These are phyloP conservation scores for Brachyhypopomus occidentalis DNA, from an alignment of 2,113 vertebrate species.

Conservation along the genomic window DNA sequence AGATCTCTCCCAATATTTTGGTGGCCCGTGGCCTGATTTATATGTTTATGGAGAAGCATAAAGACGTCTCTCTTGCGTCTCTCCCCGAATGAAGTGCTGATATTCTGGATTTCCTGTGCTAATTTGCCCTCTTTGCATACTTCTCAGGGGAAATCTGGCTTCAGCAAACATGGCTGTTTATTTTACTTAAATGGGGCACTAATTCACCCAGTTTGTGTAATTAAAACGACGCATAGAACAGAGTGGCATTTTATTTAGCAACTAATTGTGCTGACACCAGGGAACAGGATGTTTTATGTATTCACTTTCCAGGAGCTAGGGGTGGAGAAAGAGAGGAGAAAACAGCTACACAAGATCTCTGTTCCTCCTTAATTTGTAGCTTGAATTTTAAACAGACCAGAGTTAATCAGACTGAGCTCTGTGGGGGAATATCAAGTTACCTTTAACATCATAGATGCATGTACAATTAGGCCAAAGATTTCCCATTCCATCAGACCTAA, in stretches of 20 bases:
- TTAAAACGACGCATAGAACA: conserved; percentile 90
- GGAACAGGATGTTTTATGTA: conserved; percentile 91
- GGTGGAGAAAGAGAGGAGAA: conserved; percentile 32
- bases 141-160: conserved; percentile 75
- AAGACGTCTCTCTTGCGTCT: conserved; percentile 36
- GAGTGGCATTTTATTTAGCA: conserved; percentile 95
- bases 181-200: conserved; percentile 88
- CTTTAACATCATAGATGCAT: conserved; percentile 94
- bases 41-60: conserved; percentile 2
- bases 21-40: background rate
- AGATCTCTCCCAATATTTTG: background rate
- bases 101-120: conserved; percentile 62
- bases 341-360: conserved; percentile 79
- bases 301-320: conserved; percentile 87
- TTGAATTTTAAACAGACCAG: conserved; percentile 97
- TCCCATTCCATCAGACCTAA: conserved; percentile 83
- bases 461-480: conserved; percentile 90
- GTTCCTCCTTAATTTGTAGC: conserved; percentile 91
- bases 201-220: conserved; percentile 90
- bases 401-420: conserved; percentile 94
- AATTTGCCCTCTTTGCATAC: conserved; percentile 62
- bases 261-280: conserved; percentile 97
- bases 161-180: conserved; percentile 86
- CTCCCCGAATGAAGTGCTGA: conserved; percentile 54
- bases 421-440: conserved; percentile 92